These are phyloP conservation scores for Microctenopoma steveboyesi DNA, from an alignment of 2,797 vertebrate genomes.

Conservation along the genomic window DNA sequence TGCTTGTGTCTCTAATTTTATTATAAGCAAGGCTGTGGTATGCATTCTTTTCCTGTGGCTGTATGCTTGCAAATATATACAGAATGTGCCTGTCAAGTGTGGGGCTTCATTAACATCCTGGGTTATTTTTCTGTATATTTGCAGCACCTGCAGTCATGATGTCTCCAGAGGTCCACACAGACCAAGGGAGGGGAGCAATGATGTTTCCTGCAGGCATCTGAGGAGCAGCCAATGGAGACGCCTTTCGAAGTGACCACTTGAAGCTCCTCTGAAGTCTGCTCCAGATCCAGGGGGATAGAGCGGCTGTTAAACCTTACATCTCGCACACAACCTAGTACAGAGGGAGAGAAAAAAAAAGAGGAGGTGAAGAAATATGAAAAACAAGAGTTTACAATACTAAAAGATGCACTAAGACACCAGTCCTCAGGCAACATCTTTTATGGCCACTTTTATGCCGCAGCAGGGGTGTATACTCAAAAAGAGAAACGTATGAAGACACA, in stretches of 20 bases:
- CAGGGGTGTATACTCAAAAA: constrained; percentile 34
- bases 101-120: constrained; percentile 22
- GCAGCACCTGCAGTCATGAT: constrained; percentile 89
- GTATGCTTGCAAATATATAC: constrained; percentile 20
- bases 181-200: constrained; percentile 87
- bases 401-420: constrained; percentile 45
- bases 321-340: constrained; percentile 86
- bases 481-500: constrained; percentile 34
- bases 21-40: constrained; percentile 14
- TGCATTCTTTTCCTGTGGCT: constrained; percentile 12
- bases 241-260: constrained; percentile 85
- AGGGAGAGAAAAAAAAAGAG: background rate
- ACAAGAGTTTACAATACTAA: constrained; percentile 27
- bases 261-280: constrained; percentile 77
- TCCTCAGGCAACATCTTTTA: constrained; percentile 65
- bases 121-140: constrained; percentile 38
- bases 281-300: constrained; percentile 81
- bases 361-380: constrained; percentile 4
- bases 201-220: constrained; percentile 87
- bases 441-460: constrained; percentile 49
- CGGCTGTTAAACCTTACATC: constrained; percentile 88
- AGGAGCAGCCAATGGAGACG: constrained; percentile 85
- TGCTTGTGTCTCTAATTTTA: constrained; percentile 28
- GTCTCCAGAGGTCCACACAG: constrained; percentile 91
- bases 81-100: constrained; percentile 14